Evolutionary conservation across 1,140 invertebrate genomes (phyloP).

Genomic region (Elysia chlorotica): DNA sequence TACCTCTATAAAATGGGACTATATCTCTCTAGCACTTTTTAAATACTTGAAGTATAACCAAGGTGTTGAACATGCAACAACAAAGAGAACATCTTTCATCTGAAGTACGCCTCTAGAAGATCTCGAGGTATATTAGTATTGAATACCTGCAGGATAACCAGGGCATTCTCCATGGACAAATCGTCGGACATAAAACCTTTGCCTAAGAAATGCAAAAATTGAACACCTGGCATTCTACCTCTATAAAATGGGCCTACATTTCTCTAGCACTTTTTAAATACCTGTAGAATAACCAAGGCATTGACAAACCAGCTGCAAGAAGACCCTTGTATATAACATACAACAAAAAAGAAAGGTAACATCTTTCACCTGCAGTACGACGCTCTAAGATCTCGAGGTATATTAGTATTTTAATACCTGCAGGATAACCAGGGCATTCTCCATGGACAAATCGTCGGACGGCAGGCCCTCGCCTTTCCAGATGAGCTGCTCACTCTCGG

Average conservation of each 20-base stretch:
- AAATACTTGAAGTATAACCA: neutral
- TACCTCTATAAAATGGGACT: neutral
- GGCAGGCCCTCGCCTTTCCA: constrained; percentile 88
- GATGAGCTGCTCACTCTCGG: constrained; percentile 79
- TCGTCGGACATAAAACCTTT: constrained; percentile 83
- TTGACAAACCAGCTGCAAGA: too few relatives aligned
- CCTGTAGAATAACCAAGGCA: neutral
- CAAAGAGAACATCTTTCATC: too few relatives aligned
- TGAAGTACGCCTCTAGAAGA: too few relatives aligned
- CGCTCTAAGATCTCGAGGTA: too few relatives aligned
- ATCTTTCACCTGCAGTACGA: too few relatives aligned
- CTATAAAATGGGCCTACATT: neutral
- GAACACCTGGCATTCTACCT: neutral
- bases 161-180: constrained; percentile 81
- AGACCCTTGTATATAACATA: too few relatives aligned
- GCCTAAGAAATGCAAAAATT: constrained; percentile 37
- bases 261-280: neutral
- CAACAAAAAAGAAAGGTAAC: too few relatives aligned
- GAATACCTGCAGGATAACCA: constrained; percentile 79
- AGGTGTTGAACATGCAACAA: too few relatives aligned
- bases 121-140: too few relatives aligned
- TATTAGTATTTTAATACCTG: too few relatives aligned
- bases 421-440: constrained; percentile 82
- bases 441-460: constrained; percentile 76
- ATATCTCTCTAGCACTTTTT: neutral